Percentiles rank a stretch among this genome's conserved stretches.
Evolutionary conservation across 2,888 invertebrate genomes (phyloP).

Genomic region (Latheticus oryzae): DNA sequence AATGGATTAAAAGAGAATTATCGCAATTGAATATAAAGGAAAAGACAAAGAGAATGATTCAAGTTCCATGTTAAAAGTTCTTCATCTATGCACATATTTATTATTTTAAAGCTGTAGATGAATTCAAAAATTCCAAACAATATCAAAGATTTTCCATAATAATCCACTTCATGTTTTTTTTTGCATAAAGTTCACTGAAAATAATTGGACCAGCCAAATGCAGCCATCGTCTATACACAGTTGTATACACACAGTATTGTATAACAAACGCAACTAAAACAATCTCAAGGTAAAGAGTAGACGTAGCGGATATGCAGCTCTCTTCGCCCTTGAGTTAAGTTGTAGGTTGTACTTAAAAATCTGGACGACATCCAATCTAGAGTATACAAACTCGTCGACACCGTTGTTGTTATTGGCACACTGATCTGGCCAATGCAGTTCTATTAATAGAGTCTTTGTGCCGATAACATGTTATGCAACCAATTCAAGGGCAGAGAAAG

Average conservation of each 20-base stretch:
- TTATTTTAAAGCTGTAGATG: too few species aligned
- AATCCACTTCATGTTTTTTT: too few species aligned
- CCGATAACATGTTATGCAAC: constrained; percentile 59
- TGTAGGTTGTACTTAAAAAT: constrained; percentile 13
- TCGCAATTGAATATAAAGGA: constrained; percentile 16
- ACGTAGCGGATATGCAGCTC: constrained; percentile 26
- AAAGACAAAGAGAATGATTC: constrained; percentile 11
- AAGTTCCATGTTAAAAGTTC: too few species aligned
- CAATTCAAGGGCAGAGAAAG: constrained; percentile 62
- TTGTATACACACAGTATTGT: too few species aligned
- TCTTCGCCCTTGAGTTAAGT: constrained; percentile 34
- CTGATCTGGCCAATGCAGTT: constrained; percentile 53
- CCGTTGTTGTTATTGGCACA: constrained; percentile 51
- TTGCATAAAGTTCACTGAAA: too few species aligned
- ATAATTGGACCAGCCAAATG: too few species aligned
- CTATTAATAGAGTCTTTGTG: constrained; percentile 58
- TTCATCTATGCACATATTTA: too few species aligned
- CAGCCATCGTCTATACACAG: too few species aligned
- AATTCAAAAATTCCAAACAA: too few species aligned
- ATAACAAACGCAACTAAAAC: constrained; percentile 14
- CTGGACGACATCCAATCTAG: constrained; percentile 38
- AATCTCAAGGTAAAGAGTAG: constrained; percentile 36
- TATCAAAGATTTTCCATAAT: too few species aligned
- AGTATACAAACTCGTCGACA: constrained; percentile 32
- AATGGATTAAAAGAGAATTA: too few species aligned